Evolutionary conservation across 2,888 invertebrate species (phyloP).

Genomic region (Sarcophaga variegata): DNA sequence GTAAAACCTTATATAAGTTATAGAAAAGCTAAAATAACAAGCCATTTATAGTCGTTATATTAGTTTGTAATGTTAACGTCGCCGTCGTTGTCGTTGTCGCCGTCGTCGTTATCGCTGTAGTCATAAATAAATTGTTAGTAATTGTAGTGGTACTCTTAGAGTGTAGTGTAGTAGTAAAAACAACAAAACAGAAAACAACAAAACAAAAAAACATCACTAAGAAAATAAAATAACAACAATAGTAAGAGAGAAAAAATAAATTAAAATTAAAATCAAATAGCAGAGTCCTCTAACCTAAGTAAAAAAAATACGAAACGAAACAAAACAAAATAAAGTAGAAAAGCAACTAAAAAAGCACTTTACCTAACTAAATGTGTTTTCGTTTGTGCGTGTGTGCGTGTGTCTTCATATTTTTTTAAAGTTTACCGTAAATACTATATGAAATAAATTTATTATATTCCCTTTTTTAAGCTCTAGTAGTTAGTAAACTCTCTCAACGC

Average conservation of each 20-base stretch:
- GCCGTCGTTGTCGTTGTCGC: conserved; percentile 28
- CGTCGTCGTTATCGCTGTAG: conserved; percentile 27
- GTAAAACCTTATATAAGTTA: conserved; percentile 65
- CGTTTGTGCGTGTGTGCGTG: conserved; percentile 27
- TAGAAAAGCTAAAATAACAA: conserved; percentile 61
- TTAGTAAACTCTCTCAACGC: background rate
- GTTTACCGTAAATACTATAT: conserved; percentile 32
- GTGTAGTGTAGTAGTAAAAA: conserved; percentile 15
- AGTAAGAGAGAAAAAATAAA: conserved; percentile 35
- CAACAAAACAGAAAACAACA: background rate
- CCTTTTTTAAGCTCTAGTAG: background rate
- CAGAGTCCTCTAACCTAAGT: background rate
- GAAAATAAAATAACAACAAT: conserved; percentile 19
- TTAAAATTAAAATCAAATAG: conserved; percentile 15
- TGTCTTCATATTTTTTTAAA: conserved; percentile 19
- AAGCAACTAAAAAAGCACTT: conserved; percentile 37
- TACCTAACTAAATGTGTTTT: background rate
- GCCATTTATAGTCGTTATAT: conserved; percentile 63
- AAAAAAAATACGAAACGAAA: background rate
- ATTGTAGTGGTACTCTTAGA: conserved; percentile 44
- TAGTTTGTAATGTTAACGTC: conserved; percentile 55
- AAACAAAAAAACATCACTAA: background rate
- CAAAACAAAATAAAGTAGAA: conserved; percentile 9
- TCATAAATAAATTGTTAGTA: conserved; percentile 43
- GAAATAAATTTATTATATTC: background rate